Percentiles rank a stretch among this genome's conserved stretches.
phyloP scores from a whole-genome alignment of 2,888 invertebrate genomes.

The Eupeodes luniger region DNA sequence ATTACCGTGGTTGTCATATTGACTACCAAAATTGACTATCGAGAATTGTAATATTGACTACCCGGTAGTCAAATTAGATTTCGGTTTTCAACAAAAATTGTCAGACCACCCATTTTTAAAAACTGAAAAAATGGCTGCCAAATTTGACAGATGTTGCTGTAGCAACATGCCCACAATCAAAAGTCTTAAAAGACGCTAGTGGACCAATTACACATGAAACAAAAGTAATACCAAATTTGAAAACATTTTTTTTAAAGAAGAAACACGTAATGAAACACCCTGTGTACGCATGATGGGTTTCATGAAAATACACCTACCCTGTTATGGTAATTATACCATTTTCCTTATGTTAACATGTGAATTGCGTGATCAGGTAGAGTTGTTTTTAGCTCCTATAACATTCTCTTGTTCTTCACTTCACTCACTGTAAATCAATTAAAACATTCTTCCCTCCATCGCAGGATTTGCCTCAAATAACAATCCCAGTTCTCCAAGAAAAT shows the following conservation, averaged over 20 bases:
- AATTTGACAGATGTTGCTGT: no score
- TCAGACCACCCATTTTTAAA: no score
- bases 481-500: not conserved
- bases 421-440: conserved; percentile 52
- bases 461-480: not conserved
- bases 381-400: not conserved
- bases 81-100: no score
- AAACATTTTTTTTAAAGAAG: no score
- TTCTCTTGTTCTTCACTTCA: not conserved
- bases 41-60: no score
- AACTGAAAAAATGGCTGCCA: no score
- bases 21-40: no score
- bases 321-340: conserved; percentile 43
- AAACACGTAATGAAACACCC: conserved; percentile 24
- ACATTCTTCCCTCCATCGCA: conserved; percentile 23
- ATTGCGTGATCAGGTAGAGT: conserved; percentile 56
- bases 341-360: conserved; percentile 53
- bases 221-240: not conserved
- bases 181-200: no score
- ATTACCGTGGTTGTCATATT: no score
- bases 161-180: no score
- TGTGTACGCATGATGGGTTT: conserved; percentile 22
- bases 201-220: not conserved
- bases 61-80: no score
- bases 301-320: not conserved